Base-by-base conservation (phyloP, 2,888 invertebrate species). In the Exocentrus adspersus region DNA sequence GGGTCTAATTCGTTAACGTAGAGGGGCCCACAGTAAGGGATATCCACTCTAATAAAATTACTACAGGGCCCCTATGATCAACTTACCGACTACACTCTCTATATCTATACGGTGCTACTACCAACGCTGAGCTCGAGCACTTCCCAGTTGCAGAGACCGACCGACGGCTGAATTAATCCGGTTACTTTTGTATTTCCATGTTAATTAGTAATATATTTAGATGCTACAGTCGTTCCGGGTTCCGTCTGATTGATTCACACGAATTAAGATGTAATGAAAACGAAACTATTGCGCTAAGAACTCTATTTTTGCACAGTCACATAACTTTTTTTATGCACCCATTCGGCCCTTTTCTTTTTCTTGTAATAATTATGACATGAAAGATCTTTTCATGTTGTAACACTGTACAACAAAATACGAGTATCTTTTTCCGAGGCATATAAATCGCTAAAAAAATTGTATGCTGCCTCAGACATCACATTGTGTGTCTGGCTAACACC, bases 21-120 rank as follows among this genome's bases (percentile, higher is more conserved):
- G 72, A 75, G 77, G 77, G 75, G 72, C 74, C 76, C 77, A 74
- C 75, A 76, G 76, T 79, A 79, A 80, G 79, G 80, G 80, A 80
- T 80, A 79, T 77, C 77, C 77, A 77, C 72, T 74, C 76, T 80
- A 80, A 80, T 79, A 77, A 76, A 80, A 80, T 80, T 80, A 81
- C 74, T 61, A 70, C 73, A 72, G 75, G 67, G 71, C 79, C 80
- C 81, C 80, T 78, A 79, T 79, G 79, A 80, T 80, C 80, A 77
- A 79, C 78, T 81, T 80, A 78, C 78, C 70, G 68, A 69, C 70
- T 70, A 65, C 53, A 32, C 70, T 58, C 70, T 58, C 67, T 66
- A 60, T 64, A 58, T 61, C 54, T 61, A 64, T 51, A 56, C 58
- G 52, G 64, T 46, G 60, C 54, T 43, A n/a, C 48, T 24, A 24